Percentiles rank a stretch among this genome's conserved stretches.
Conservation (phyloP, 1,140 invertebrate genomes). For the Cherax quadricarinatus region DNA sequence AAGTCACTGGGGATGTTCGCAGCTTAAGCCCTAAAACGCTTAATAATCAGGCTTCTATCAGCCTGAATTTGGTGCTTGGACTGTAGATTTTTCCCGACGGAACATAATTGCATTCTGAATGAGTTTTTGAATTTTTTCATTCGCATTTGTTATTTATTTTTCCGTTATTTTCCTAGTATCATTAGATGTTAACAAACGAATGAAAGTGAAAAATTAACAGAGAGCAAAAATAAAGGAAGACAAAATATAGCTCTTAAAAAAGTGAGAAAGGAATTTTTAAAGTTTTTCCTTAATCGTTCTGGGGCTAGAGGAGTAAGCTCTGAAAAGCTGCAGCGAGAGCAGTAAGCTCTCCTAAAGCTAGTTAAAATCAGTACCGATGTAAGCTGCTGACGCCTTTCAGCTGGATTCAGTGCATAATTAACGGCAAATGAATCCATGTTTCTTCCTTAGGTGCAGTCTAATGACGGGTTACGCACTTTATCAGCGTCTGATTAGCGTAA, state of each 20-base stretch:
- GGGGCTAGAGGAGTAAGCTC: background rate
- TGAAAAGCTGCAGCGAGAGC: background rate
- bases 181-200: conserved; percentile 24
- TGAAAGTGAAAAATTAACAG: conserved; percentile 39
- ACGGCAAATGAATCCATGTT: too few species aligned
- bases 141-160: conserved; percentile 27
- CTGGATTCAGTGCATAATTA: background rate
- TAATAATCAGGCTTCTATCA: conserved; percentile 31
- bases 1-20: background rate
- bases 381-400: background rate
- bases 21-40: conserved; percentile 27
- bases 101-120: conserved; percentile 56
- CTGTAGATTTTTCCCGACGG: conserved; percentile 17
- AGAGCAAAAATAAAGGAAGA: background rate
- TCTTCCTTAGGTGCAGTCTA: too few species aligned
- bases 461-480: too few species aligned
- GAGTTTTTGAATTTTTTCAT: conserved; percentile 45
- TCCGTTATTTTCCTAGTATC: conserved; percentile 49
- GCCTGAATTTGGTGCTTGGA: conserved; percentile 32
- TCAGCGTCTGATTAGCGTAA: too few species aligned
- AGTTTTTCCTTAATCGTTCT: background rate
- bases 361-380: background rate
- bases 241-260: background rate
- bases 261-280: background rate
- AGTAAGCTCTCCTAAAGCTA: background rate